Evolutionary conservation across 2,888 invertebrate species (phyloP).

Genomic region (Cryptus viduatorius): DNA sequence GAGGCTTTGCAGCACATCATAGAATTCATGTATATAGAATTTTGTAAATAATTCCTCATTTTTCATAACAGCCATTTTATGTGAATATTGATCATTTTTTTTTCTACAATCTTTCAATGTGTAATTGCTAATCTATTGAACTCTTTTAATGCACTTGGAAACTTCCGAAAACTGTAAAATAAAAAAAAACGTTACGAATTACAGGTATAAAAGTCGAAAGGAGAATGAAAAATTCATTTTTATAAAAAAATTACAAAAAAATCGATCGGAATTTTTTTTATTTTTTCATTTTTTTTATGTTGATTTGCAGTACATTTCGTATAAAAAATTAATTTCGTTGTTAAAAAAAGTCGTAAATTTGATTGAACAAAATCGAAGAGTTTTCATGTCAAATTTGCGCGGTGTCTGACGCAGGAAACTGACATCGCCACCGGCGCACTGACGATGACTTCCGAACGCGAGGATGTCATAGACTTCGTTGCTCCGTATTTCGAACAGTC

Average conservation of each 20-base stretch:
- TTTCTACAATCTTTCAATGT: background rate
- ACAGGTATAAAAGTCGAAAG: background rate
- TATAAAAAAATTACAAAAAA: background rate
- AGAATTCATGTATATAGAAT: background rate
- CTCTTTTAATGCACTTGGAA: background rate
- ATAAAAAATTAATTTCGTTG: background rate
- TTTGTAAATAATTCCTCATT: conserved; percentile 22
- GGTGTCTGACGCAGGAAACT: conserved; percentile 88
- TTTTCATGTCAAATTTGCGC: conserved; percentile 19
- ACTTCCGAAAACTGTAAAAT: background rate
- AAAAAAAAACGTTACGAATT: background rate
- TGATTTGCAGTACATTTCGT: background rate
- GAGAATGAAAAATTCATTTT: background rate
- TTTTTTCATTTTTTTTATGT: background rate
- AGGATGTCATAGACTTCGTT: conserved; percentile 95
- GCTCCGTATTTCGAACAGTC: conserved; percentile 97
- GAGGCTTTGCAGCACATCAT: conserved; percentile 37
- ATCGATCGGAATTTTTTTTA: background rate
- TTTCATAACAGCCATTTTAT: conserved; percentile 17
- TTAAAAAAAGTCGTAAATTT: background rate
- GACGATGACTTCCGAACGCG: conserved; percentile 96
- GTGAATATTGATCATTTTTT: background rate
- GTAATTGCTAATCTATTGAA: background rate
- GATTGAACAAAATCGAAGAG: conserved; percentile 33
- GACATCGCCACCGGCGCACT: conserved; percentile 93